Evolutionary conservation across 2,113 vertebrate genomes (phyloP), one percentile per base, ranked within the genome.

Genomic region (Saimiri boliviensis): DNA sequence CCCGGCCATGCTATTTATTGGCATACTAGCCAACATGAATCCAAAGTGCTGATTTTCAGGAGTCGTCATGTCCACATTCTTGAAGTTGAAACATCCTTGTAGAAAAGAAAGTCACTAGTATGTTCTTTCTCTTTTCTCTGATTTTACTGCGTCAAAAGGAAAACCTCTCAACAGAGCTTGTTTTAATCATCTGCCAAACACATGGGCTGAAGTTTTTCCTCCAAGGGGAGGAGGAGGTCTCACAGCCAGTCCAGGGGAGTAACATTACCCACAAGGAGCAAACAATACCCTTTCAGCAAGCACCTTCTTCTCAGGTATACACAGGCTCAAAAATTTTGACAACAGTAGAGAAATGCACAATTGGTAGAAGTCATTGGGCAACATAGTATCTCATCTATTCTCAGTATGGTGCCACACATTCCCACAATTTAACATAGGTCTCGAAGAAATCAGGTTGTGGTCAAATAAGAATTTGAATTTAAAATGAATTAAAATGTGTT

Each of bases 101-200:
- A 84, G 54, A 98, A 76, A 71, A 54, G 52, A 86, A 60, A 97
- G 96, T 96, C 93, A 96, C 97, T 96, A 6, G 93, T 92, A 92
- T 90, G 85, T 96, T 98, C 85, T 91, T 97, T 96, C 95, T 96
- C 90, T 54, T 93, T 79, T 93, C 77, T 86, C 94, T 92, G 81
- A 98, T 97, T 98, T 99, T 98, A 98, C 21, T 60, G 95, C 92
- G 90, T 96, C 71, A 84, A 96, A 94, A 95, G 74, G 98, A 97
- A 98, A 98, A 97, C 35, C 71, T 96, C 95, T 95, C 97, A 98
- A 98, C 92, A 98, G 93, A 97, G 68, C 20, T 86, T 86, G 23
- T 97, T 99, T 98, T 98, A 90, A 98, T 98, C 81, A 97, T 95
- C 91, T 98, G 98, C 0, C 13, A 95, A 98, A 93, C 89, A 97